A percentile compares a stretch with the other conserved stretches of the same genome.
These are phyloP conservation scores for fruit fly (Drosophila melanogaster) DNA, from an alignment of 1,140 invertebrate species.

Conservation along the genomic window Release_6_plus_ISO1_MT NT_037436.4:13782501-13783000, in stretches of 20 bases:
- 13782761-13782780: background rate
- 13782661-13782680: conserved; percentile 53
- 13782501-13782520: conserved; percentile 43
- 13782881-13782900: conserved; percentile 25
- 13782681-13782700: conserved; percentile 10
- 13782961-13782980: conserved; percentile 25
- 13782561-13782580: conserved; percentile 54
- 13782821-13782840: background rate
- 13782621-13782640: conserved; percentile 33
- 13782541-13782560: conserved; percentile 26
- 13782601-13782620: conserved; percentile 47
- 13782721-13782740: background rate
- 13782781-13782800: background rate
- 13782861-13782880: background rate
- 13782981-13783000: conserved; percentile 22
- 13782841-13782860: conserved; percentile 7
- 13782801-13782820: background rate
- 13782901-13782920: conserved; percentile 48
- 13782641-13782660: conserved; percentile 57
- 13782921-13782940: conserved; percentile 50
- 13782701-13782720: background rate
- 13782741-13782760: conserved; percentile 1
- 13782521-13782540: background rate
- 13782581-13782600: conserved; percentile 72
- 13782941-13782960: conserved; percentile 25